Percentiles rank a stretch among this genome's conserved stretches.
phyloP scores from a whole-genome alignment of 1,140 invertebrate species.

The Aphelinus certus region DNA sequence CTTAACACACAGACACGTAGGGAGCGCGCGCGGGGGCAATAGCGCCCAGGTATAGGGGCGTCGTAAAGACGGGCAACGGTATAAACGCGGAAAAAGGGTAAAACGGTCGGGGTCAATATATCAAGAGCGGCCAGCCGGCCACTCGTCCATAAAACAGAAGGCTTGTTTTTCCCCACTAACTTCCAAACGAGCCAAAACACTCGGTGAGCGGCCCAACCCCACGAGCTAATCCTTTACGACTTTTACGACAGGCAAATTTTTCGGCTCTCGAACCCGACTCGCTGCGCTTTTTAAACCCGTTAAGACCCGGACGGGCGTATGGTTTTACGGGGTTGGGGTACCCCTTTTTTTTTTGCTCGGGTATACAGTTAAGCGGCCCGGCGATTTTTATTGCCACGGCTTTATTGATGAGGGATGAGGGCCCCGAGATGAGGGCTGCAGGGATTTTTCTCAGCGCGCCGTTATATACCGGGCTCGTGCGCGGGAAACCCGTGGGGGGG shows the following conservation, averaged over 20 bases:
- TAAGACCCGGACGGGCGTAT: conserved; percentile 21
- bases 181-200: conserved; percentile 25
- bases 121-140: not conserved
- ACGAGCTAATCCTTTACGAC: conserved; percentile 35
- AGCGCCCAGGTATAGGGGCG: no score
- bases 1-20: conserved; percentile 11
- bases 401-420: no score
- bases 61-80: no score
- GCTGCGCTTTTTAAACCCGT: conserved; percentile 46
- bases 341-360: conserved; percentile 1
- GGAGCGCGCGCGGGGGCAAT: not conserved
- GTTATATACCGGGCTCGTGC: not conserved
- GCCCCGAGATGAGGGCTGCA: not conserved
- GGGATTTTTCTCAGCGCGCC: conserved; percentile 22
- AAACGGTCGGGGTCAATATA: conserved; percentile 30
- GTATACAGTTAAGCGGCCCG: conserved; percentile 2
- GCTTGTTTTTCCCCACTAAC: conserved; percentile 6
- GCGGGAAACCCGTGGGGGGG: not conserved
- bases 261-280: not conserved
- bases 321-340: not conserved
- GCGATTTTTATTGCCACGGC: no score
- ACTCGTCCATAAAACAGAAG: conserved; percentile 17
- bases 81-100: conserved; percentile 24
- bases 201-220: conserved; percentile 24
- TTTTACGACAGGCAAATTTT: conserved; percentile 19